Evolutionary conservation across 2,797 vertebrate genomes (phyloP).

Genomic region (Acropternis orthonyx): DNA sequence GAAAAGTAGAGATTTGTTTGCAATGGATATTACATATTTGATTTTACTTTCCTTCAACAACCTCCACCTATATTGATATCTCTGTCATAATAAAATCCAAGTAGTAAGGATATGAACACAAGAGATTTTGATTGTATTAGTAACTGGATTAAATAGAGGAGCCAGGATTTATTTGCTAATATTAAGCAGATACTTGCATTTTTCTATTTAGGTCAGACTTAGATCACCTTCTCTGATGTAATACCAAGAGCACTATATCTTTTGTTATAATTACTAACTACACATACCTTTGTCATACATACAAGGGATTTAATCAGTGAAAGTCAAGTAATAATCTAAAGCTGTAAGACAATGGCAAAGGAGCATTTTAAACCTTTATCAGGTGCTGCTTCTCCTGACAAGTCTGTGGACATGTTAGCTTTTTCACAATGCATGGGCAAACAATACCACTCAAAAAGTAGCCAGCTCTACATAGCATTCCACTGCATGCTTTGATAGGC

Average conservation of each 20-base stretch:
- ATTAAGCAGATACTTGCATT: neutral
- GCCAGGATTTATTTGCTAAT: neutral
- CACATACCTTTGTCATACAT: neutral
- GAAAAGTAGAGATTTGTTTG: neutral
- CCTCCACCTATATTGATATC: fast-evolving
- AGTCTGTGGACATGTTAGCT: neutral
- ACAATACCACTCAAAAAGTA: neutral
- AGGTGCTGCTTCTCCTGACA: neutral
- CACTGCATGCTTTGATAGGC: neutral
- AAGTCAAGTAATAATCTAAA: neutral
- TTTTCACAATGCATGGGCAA: neutral
- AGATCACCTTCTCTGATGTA: neutral
- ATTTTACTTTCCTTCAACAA: neutral
- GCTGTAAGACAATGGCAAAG: neutral
- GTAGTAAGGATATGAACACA: neutral
- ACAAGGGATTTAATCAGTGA: neutral
- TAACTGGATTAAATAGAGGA: neutral
- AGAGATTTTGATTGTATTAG: neutral
- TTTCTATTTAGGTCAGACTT: neutral
- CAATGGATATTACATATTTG: neutral
- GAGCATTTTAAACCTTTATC: neutral
- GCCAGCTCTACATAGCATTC: neutral
- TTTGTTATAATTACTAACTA: neutral
- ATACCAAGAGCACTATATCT: neutral
- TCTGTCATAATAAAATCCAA: neutral